Conservation (phyloP, 1,140 invertebrate genomes). For the Caenorhabditis tropicalis region DNA sequence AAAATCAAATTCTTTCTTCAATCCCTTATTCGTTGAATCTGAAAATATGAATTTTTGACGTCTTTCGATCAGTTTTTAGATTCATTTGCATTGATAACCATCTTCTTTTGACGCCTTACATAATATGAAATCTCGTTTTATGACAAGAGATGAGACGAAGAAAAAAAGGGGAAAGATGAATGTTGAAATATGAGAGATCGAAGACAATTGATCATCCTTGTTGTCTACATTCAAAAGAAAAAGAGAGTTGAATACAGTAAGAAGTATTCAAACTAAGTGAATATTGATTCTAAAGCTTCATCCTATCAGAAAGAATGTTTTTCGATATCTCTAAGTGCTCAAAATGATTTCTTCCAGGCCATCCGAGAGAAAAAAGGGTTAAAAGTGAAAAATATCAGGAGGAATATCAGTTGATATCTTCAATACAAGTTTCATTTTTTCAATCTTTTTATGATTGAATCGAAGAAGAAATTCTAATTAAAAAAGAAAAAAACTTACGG, state of each 20-base stretch:
- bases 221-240: too few species aligned
- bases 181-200: neutral
- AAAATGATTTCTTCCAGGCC: neutral
- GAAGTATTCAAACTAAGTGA: too few species aligned
- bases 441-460: neutral
- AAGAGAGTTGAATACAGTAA: too few species aligned
- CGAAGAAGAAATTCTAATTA: neutral
- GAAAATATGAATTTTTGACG: neutral
- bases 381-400: neutral
- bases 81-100: neutral
- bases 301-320: too few species aligned
- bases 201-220: neutral
- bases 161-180: neutral
- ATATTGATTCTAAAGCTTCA: too few species aligned
- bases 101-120: neutral
- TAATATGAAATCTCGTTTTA: slow-evolving; percentile 39
- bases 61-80: slow-evolving; percentile 6
- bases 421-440: too few species aligned
- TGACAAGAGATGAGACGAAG: neutral
- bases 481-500: slow-evolving; percentile 44
- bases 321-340: too few species aligned
- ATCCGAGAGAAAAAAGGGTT: neutral
- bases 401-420: neutral
- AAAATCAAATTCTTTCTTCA: slow-evolving; percentile 45
- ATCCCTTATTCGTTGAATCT: neutral